Evolutionary conservation across 1,140 invertebrate genomes (phyloP), one percentile per base, ranked within the genome.

Genomic region (Sinella curviseta): DNA sequence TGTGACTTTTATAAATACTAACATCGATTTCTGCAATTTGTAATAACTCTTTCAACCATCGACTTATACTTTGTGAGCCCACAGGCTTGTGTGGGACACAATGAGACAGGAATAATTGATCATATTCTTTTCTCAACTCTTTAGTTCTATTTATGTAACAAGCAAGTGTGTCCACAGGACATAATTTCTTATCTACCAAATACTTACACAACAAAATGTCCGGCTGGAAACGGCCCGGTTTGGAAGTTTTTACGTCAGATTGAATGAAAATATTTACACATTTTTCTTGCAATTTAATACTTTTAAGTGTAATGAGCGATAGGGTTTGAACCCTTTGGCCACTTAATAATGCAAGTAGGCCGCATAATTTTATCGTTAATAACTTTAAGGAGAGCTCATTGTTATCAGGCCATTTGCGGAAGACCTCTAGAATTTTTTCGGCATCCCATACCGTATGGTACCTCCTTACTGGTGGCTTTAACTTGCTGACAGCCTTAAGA

Each of bases 391-490:
- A 55, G 2, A 79, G n/a, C 4, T 54, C 0, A 8, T 12, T 17
- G 57, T 70, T 80, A 14, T 1, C 0, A 17, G 57, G 35, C 75
- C 60, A 73, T 3, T 14, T 26, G 1, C 28, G 28, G 33, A 80
- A 80, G 20, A 73, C 67, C 2, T 33, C 30, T 1, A 77, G 17
- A 12, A 80, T 20, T 0, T 24, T 0, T 1, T 34, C 55, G 31
- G 35, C 34, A 67, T 81, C 73, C 75, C 75, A 80, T 16, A 74
- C 77, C 2, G 12, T 12, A 30, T 60, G 26, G 60, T 81, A 78
- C 31, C 77, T 55, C 31, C 76, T 14, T 17, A 8, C 48, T 0
- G 79, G 70, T 0, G 79, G 79, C 65, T 28, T 57, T 20, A 81
- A 35, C 36, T 34, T 81, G 2, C 54, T 30, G 1, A 78, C 55